phyloP scores from a whole-genome alignment of 2,888 invertebrate genomes.

The Cantharis lateralis region DNA sequence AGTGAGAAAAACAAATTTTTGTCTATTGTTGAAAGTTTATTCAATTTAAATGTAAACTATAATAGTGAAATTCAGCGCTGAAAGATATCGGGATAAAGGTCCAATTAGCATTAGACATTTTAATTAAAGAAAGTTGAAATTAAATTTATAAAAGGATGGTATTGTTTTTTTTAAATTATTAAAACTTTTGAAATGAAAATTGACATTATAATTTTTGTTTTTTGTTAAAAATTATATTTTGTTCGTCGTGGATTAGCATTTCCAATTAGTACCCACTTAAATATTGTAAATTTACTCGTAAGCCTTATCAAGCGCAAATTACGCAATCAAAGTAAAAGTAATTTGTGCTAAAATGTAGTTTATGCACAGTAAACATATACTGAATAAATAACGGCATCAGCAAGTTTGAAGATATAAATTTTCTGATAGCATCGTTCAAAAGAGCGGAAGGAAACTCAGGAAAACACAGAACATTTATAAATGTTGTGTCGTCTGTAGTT shows the following conservation, averaged over 20 bases:
- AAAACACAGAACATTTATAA: slow-evolving; percentile 18
- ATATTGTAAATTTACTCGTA: not conserved
- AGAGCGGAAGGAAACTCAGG: slow-evolving; percentile 17
- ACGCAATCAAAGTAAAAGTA: slow-evolving; percentile 9
- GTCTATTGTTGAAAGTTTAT: not conserved
- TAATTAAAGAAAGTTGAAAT: not conserved
- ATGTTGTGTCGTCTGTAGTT: slow-evolving; percentile 15
- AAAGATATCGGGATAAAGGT: not conserved
- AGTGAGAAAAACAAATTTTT: not conserved
- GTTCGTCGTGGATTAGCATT: not conserved
- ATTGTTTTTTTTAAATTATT: not conserved
- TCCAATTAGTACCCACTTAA: not conserved
- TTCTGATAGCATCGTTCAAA: slow-evolving; percentile 17
- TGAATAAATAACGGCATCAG: slow-evolving; percentile 18
- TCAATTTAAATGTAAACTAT: not conserved
- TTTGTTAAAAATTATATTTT: not conserved
- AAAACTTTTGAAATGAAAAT: not conserved
- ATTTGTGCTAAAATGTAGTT: slow-evolving; percentile 1
- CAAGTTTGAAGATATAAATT: slow-evolving; percentile 17
- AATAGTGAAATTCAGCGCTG: not conserved
- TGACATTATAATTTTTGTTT: not conserved
- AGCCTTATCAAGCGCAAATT: slow-evolving; percentile 1
- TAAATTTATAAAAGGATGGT: not conserved
- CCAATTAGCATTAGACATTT: not conserved
- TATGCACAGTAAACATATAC: slow-evolving; percentile 9